These are phyloP conservation scores for Alfaro cultratus DNA, from an alignment of 2,797 vertebrate genomes.

Conservation along the genomic window DNA sequence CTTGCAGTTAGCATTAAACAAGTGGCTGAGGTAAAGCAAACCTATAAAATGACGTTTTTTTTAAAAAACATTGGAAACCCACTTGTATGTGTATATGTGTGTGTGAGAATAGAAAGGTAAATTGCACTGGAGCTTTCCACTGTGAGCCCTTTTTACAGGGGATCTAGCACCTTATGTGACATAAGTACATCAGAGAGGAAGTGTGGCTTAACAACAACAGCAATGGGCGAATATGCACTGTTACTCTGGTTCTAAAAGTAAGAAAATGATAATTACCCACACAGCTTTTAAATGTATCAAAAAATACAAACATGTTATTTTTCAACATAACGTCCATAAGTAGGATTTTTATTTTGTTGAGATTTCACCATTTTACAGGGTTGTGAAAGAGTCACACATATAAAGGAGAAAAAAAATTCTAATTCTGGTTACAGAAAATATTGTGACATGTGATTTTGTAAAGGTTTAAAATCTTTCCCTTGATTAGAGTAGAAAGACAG, in stretches of 20 bases:
- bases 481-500: neutral
- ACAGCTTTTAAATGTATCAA: conserved; percentile 43
- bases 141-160: conserved; percentile 64
- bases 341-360: conserved; percentile 13
- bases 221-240: conserved; percentile 60
- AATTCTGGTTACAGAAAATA: neutral
- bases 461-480: neutral
- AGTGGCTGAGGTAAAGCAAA: neutral
- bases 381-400: conserved; percentile 5
- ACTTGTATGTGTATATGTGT: conserved; percentile 6
- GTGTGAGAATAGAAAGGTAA: conserved; percentile 40
- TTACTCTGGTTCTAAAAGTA: conserved; percentile 42
- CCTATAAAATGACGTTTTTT: neutral
- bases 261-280: conserved; percentile 48
- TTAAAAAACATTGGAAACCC: conserved; percentile 2
- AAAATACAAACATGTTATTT: conserved; percentile 46
- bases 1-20: neutral
- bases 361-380: neutral
- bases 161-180: conserved; percentile 58
- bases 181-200: conserved; percentile 59
- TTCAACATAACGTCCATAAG: conserved; percentile 29
- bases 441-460: neutral
- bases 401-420: neutral
- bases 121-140: conserved; percentile 59
- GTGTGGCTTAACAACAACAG: conserved; percentile 60